Base-by-base conservation (phyloP, 2,797 vertebrate species). In the Phrynocephalus guinanensis region DNA sequence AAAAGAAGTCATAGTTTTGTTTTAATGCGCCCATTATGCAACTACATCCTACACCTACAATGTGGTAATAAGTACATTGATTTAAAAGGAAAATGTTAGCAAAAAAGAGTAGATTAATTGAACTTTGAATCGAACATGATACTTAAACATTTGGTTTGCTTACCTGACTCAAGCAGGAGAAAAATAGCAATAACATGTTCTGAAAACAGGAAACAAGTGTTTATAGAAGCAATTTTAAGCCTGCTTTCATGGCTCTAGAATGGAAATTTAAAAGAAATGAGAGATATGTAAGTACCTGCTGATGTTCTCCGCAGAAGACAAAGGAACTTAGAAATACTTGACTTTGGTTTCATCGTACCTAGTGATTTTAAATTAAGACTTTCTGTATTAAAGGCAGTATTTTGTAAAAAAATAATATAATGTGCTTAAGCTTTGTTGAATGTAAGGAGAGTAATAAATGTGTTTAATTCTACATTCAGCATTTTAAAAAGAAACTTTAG, bases 401-500 rank as follows among this genome's bases (percentile, higher is more conserved):
- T 82, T 52, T 71, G n/a, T 70, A 20, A 67, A 30, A 15, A 7
- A 38, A 6, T 44, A 28, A 85, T 26, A 66, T 67, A 18, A 33
- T 56, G 50, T 10, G 33, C 30, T 75, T 75, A 33, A 16, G 28
- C 38, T 63, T 38, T 84, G 70, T 56, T 84, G 30, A 15, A 28
- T 75, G 75, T 60, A 84, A 30, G 13, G 7, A 13, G 13, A 63
- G 24, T 44, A 30, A 84, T 60, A 63, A 75, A 63, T 24, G 63
- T 75, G 22, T 33, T 85, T 20, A 8, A 16, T 73, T 56, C 28
- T n/a, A 22, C 86, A 83, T 56, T 13, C 5, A 56, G 28, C 48
- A 30, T 18, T 52, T 83, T 52, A 71, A 83, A 82, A 83, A 24
- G 67, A 48, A 72, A 63, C 24, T 84, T 76, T 18, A 71, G 86